Base-by-base conservation (phyloP, 2,888 invertebrate species). In the Acronicta aceris region DNA sequence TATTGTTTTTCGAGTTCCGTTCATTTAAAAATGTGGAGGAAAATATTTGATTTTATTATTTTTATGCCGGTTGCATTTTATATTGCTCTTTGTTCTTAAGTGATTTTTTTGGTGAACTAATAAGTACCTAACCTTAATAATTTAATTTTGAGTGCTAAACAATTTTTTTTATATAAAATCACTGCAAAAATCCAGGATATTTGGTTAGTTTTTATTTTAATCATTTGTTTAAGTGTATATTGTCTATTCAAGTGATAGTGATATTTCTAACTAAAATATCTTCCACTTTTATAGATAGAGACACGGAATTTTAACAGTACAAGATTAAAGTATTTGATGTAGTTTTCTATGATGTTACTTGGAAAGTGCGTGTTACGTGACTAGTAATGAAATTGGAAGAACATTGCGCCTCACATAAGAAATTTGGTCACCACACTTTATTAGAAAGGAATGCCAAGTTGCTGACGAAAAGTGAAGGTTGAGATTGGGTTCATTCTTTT, bases 341-440 rank as follows among this genome's bases (percentile, higher is more conserved):
- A 46, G 27, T 58, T 65, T 69, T 57, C 36, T 15, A 57, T 47
- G 40, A 55, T 42, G 25, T 36, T 27, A 21, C 30, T 13, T 65
- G 52, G 65, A 71, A 62, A 77, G 74, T 68, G 25, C 59, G 51
- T 50, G 17, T 59, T 71, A 77, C 74, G 76, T 77, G 76, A 74
- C 71, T 53, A 17, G 72, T 52, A 66, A 63, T 9, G n/a, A 56
- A 61, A 77, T 66, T 55, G 51, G 61, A 60, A 45, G 41, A 62
- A 51, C 38, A 64, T 59, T 48, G 33, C 56, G 51, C 42, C 43
- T 51, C 17, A 58, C 60, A 52, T 59, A 56, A 43, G 51, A 58
- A 54, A 70, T 76, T 66, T 54, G 51, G 42, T 52, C 41, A 59
- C 36, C 48, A 47, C 43, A 59, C n/a, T 49, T 36, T 50, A 25